Evolutionary conservation across 2,888 invertebrate genomes (phyloP).

Genomic region (Drosophila infuscata): DNA sequence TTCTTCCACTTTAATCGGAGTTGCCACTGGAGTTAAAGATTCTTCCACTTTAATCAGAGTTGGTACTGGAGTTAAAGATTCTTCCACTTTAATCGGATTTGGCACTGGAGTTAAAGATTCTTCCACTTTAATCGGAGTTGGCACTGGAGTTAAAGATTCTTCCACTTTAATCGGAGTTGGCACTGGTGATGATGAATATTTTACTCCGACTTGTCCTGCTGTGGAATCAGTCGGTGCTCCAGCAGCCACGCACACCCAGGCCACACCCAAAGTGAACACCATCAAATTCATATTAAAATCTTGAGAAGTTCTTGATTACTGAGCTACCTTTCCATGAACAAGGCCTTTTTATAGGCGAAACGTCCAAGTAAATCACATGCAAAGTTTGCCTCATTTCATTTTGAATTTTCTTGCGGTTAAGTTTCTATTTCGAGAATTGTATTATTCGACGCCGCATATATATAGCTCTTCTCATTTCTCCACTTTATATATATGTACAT

Average conservation of each 20-base stretch:
- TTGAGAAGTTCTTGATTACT: slow-evolving; percentile 13
- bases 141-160: no score
- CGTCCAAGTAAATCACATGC: not conserved
- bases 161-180: no score
- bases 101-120: no score
- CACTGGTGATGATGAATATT: no score
- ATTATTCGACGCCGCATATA: not conserved
- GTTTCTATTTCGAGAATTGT: not conserved
- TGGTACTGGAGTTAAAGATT: not conserved
- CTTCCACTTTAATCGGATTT: not conserved
- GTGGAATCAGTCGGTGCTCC: slow-evolving; percentile 4
- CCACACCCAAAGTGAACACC: not conserved
- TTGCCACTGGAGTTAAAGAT: not conserved
- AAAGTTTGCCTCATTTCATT: not conserved
- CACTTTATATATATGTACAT: no score
- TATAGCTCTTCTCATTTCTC: no score
- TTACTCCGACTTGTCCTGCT: not conserved
- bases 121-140: no score
- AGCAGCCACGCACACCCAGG: slow-evolving; percentile 8
- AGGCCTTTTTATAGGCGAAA: not conserved
- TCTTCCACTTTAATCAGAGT: not conserved
- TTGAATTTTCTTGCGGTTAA: not conserved
- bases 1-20: not conserved
- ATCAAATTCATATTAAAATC: slow-evolving; percentile 27
- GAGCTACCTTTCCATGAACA: not conserved